These are phyloP conservation scores for Crocidura indochinensis DNA, from an alignment of 2,797 vertebrate genomes.

Conservation along the genomic window DNA sequence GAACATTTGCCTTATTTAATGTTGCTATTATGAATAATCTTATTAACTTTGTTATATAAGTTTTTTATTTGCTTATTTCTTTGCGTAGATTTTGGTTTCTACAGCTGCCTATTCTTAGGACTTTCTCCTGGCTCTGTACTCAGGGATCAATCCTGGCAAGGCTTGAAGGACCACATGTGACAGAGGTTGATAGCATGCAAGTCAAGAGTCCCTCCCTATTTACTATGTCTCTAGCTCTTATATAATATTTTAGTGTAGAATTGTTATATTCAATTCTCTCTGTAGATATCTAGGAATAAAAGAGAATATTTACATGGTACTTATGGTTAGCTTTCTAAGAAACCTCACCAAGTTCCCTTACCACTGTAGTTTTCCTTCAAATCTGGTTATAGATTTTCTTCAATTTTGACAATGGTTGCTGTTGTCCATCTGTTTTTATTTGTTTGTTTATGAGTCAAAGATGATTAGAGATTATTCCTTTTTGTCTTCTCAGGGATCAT, in stretches of 20 bases:
- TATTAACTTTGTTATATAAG: background rate
- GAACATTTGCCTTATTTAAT: background rate
- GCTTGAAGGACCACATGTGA: too few relatives aligned
- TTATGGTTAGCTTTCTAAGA: background rate
- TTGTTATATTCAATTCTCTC: conserved; percentile 38
- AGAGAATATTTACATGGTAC: background rate
- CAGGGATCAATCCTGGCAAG: too few relatives aligned
- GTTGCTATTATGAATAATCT: background rate
- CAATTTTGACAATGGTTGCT: background rate
- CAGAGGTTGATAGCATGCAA: too few relatives aligned
- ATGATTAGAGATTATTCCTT: too few relatives aligned
- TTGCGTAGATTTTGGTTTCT: too few relatives aligned
- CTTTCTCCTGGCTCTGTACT: too few relatives aligned
- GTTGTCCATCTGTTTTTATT: background rate
- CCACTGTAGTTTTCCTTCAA: background rate
- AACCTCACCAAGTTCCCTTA: background rate
- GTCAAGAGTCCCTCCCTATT: too few relatives aligned
- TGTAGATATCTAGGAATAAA: background rate
- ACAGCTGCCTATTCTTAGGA: too few relatives aligned
- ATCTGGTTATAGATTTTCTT: background rate
- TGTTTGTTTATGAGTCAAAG: too few relatives aligned
- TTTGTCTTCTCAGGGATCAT: too few relatives aligned
- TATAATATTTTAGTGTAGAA: too few relatives aligned
- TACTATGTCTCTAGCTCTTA: too few relatives aligned
- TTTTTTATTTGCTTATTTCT: background rate